Percentiles rank a stretch among this genome's conserved stretches.
Conservation (phyloP, 92 coral and sea anemone species). For the Montipora capitata region DNA sequence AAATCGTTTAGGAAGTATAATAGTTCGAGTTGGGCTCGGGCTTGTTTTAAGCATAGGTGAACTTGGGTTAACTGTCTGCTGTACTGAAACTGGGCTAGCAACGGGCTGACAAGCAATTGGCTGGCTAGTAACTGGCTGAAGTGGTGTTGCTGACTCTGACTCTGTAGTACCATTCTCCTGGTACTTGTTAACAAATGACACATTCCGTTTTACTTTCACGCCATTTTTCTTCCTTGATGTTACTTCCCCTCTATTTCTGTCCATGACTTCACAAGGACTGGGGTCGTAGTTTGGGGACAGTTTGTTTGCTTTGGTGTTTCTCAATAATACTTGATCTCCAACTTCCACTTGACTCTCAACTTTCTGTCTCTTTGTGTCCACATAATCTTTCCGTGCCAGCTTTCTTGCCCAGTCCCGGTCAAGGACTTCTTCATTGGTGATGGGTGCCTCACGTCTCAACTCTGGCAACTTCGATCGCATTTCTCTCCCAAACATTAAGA, state of each 20-base stretch:
- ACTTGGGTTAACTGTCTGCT: no score
- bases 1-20: no score
- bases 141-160: no score
- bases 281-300: slow-evolving; percentile 25
- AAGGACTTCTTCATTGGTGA: slow-evolving; percentile 17
- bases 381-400: slow-evolving; percentile 25
- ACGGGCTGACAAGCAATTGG: neutral
- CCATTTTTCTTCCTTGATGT: slow-evolving; percentile 7
- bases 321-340: slow-evolving; percentile 29
- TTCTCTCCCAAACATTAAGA: slow-evolving; percentile 43
- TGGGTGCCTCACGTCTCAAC: neutral
- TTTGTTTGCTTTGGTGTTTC: slow-evolving; percentile 33
- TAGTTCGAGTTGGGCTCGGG: no score
- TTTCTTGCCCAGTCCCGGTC: slow-evolving; percentile 40
- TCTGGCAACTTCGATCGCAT: slow-evolving; percentile 41
- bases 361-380: slow-evolving; percentile 27
- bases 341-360: slow-evolving; percentile 21
- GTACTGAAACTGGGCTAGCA: no score
- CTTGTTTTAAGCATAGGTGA: no score
- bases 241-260: slow-evolving; percentile 6
- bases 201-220: slow-evolving; percentile 16
- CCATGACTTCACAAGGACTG: slow-evolving; percentile 31
- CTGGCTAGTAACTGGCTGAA: neutral
- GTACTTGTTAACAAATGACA: slow-evolving; percentile 25
- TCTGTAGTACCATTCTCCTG: slow-evolving; percentile 4